Conservation (phyloP, 2,888 invertebrate genomes). For the Hofmannophila pseudospretella region DNA sequence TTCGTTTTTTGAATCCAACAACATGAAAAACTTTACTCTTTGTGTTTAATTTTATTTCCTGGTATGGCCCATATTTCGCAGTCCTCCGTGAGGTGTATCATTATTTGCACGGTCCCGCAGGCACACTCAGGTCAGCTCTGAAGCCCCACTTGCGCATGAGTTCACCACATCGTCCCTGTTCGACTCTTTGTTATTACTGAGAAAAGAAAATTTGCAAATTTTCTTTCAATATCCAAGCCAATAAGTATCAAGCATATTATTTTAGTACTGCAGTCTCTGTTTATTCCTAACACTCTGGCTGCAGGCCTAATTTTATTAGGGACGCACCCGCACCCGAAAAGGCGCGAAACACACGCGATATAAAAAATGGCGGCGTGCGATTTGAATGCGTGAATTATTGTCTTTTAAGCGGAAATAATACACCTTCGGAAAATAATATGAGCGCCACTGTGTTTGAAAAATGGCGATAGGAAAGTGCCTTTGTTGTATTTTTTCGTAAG, state of each 20-base stretch:
- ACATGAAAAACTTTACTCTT: background rate
- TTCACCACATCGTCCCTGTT: too few species aligned
- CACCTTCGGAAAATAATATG: conserved; percentile 61
- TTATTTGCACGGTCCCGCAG: too few species aligned
- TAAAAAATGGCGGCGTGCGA: conserved; percentile 75
- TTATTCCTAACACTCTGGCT: conserved; percentile 39
- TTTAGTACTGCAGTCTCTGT: too few species aligned
- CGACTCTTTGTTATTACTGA: too few species aligned
- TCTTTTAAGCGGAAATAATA: conserved; percentile 72
- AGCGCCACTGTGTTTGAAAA: conserved; percentile 45
- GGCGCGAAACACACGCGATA: conserved; percentile 78
- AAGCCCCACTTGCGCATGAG: too few species aligned
- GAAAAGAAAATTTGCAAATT: too few species aligned
- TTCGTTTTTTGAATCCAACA: too few species aligned
- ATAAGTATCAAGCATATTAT: too few species aligned
- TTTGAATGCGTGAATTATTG: conserved; percentile 78
- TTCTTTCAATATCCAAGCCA: too few species aligned
- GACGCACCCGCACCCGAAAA: conserved; percentile 74
- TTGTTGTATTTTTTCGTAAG: conserved; percentile 21
- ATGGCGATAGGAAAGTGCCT: conserved; percentile 32
- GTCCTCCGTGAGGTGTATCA: too few species aligned
- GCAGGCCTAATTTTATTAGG: conserved; percentile 75
- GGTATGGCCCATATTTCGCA: too few species aligned
- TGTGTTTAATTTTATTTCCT: background rate
- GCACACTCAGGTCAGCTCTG: too few species aligned